A percentile compares a stretch with the other conserved stretches of the same genome.
Evolutionary conservation across 2,797 vertebrate genomes (phyloP).

Genomic region (Chaenodraco wilsoni): DNA sequence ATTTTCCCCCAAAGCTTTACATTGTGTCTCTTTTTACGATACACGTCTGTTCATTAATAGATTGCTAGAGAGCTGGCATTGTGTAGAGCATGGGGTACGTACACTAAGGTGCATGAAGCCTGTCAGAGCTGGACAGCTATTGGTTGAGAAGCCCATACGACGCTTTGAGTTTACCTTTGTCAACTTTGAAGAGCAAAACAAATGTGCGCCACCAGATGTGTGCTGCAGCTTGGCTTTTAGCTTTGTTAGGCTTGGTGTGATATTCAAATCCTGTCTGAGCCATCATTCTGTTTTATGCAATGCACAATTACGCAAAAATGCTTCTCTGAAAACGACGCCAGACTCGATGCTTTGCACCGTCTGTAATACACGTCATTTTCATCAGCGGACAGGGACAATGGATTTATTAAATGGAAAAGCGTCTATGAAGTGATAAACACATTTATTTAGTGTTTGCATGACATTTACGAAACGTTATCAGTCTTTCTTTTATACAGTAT

Average conservation of each 20-base stretch:
- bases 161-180: constrained; percentile 60
- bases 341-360: constrained; percentile 19
- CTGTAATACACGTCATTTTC: neutral
- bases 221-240: constrained; percentile 80
- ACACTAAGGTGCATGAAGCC: neutral
- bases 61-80: neutral
- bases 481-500: neutral
- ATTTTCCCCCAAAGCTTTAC: neutral
- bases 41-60: neutral
- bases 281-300: constrained; percentile 35
- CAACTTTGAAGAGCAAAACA: constrained; percentile 56
- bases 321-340: constrained; percentile 40
- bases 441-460: neutral
- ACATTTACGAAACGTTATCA: neutral
- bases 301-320: constrained; percentile 17
- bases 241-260: constrained; percentile 73
- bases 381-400: neutral
- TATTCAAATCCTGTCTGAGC: constrained; percentile 73
- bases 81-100: neutral
- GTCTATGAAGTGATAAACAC: neutral
- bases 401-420: neutral
- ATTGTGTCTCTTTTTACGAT: neutral
- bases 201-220: constrained; percentile 79
- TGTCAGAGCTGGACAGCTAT: constrained; percentile 43
- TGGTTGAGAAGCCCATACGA: constrained; percentile 56